Conservation (phyloP, 2,797 vertebrate species). For the Hydrolagus colliei region DNA sequence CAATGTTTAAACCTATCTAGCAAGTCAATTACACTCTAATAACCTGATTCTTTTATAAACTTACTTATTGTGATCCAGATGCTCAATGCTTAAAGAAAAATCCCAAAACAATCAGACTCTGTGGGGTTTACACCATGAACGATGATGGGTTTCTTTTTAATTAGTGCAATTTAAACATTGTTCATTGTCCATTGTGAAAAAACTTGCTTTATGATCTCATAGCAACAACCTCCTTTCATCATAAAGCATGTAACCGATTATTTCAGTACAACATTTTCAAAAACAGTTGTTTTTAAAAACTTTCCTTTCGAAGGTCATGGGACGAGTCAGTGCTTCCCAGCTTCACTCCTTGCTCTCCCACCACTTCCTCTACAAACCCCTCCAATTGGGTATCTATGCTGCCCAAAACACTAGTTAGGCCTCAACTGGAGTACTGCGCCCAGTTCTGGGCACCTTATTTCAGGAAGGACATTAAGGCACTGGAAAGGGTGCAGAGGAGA, state of each 20-base stretch:
- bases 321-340: too few relatives aligned
- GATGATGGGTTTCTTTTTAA: neutral
- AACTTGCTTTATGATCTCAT: constrained; percentile 19
- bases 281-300: too few relatives aligned
- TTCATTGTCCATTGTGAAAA: neutral
- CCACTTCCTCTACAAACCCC: too few relatives aligned
- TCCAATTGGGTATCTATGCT: too few relatives aligned
- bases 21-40: neutral
- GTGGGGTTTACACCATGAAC: neutral
- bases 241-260: neutral
- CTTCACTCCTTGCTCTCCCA: too few relatives aligned
- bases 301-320: too few relatives aligned
- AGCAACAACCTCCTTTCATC: constrained; percentile 9
- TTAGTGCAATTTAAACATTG: neutral
- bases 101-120: neutral
- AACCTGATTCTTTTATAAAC: neutral
- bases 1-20: neutral
- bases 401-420: too few relatives aligned
- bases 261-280: too few relatives aligned
- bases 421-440: too few relatives aligned
- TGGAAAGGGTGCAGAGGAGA: too few relatives aligned
- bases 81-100: neutral
- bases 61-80: neutral
- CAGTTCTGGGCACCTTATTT: too few relatives aligned
- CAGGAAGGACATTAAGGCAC: too few relatives aligned